These are phyloP conservation scores for Pocota personata DNA, from an alignment of 2,888 invertebrate genomes.

Conservation along the genomic window DNA sequence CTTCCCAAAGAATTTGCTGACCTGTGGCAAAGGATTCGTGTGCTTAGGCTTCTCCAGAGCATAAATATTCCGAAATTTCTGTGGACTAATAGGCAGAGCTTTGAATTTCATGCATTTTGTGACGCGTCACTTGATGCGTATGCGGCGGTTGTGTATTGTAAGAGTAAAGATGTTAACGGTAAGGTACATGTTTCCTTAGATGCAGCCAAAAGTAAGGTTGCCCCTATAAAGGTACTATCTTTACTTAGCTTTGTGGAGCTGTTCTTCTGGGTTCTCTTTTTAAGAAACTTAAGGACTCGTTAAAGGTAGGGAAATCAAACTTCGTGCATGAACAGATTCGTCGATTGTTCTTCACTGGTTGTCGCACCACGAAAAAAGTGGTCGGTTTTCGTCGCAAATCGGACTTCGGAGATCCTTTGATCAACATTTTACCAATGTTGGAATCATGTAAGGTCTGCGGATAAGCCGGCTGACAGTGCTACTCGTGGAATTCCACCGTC, in stretches of 20 bases:
- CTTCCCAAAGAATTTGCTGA: background rate
- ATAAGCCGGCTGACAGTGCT: slow-evolving; percentile 71
- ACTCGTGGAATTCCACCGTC: slow-evolving; percentile 60
- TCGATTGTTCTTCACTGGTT: background rate
- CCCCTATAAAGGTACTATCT: slow-evolving; percentile 21
- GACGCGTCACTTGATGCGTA: slow-evolving; percentile 22
- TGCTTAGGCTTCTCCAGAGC: background rate
- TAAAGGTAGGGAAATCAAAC: background rate
- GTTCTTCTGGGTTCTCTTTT: background rate
- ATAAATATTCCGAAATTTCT: background rate
- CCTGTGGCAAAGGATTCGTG: slow-evolving; percentile 2
- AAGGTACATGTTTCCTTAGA: background rate
- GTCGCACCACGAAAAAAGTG: background rate
- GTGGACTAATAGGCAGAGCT: background rate
- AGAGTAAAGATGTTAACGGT: background rate
- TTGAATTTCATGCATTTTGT: slow-evolving; percentile 29
- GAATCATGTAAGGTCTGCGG: slow-evolving; percentile 50
- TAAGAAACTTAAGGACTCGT: background rate
- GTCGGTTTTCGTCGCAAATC: slow-evolving; percentile 44
- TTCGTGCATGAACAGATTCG: background rate
- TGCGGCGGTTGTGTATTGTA: slow-evolving; percentile 3
- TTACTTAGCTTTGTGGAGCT: slow-evolving; percentile 6
- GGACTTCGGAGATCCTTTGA: slow-evolving; percentile 58
- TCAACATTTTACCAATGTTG: slow-evolving; percentile 2
- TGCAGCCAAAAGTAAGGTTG: slow-evolving; percentile 20